These are phyloP conservation scores for Oreocharis arfaki DNA, from an alignment of 2,113 vertebrate species.

Conservation along the genomic window DNA sequence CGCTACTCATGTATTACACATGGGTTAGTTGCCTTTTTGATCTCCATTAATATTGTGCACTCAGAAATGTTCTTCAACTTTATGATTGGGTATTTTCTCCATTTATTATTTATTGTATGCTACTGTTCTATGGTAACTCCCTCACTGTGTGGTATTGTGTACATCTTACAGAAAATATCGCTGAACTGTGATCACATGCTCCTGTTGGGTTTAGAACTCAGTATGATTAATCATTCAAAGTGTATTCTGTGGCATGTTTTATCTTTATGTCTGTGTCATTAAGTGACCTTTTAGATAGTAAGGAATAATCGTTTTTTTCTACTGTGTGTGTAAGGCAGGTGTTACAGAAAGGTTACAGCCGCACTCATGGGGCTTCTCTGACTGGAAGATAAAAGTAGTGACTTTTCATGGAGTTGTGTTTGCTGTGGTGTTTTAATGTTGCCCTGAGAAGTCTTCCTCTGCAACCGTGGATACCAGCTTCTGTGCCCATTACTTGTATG, in stretches of 20 bases:
- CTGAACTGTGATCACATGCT: background rate
- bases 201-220: background rate
- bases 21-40: conserved; percentile 49
- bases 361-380: background rate
- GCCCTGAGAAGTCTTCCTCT: background rate
- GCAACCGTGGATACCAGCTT: background rate
- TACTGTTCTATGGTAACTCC: background rate
- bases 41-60: conserved; percentile 48
- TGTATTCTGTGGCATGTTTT: background rate
- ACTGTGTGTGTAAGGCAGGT: background rate
- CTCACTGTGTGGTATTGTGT: background rate
- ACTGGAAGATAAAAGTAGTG: background rate
- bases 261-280: background rate
- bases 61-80: conserved; percentile 30
- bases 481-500: background rate
- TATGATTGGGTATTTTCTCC: conserved; percentile 5
- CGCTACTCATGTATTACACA: conserved; percentile 49
- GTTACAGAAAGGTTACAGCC: background rate
- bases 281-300: background rate
- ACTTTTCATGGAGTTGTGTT: background rate
- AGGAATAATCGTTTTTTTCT: background rate
- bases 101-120: background rate
- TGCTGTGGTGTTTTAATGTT: background rate
- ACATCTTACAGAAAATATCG: background rate
- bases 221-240: background rate